Evolutionary conservation across 2,113 vertebrate genomes (phyloP).

Genomic region (Mormyrus lacerda): DNA sequence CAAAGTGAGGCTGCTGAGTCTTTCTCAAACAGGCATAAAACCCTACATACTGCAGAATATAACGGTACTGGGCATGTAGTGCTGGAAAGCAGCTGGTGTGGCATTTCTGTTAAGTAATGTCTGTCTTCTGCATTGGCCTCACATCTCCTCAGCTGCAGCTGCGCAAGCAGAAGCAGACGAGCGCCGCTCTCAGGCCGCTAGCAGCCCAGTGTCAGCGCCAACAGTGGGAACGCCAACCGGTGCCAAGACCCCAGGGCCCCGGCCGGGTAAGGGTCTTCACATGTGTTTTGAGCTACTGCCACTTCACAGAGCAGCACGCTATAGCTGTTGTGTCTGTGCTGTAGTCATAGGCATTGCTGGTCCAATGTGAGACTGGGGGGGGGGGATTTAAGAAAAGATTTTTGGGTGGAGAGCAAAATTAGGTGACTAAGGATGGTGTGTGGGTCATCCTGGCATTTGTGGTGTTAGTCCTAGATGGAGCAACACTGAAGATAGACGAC

Average conservation of each 20-base stretch:
- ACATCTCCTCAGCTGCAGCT: conserved; percentile 66
- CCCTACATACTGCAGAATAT: not conserved
- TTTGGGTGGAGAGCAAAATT: not conserved
- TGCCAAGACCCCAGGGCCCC: conserved; percentile 58
- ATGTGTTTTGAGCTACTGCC: not conserved
- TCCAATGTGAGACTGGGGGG: not conserved
- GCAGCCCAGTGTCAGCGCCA: conserved; percentile 51
- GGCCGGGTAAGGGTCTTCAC: conserved; percentile 64
- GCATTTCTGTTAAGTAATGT: not conserved
- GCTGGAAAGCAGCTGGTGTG: not conserved
- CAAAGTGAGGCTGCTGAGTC: not conserved
- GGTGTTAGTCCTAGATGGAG: conserved; percentile 77
- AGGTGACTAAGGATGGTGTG: not conserved
- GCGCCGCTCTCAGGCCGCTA: conserved; percentile 66
- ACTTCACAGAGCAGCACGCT: not conserved
- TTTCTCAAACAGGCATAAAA: not conserved
- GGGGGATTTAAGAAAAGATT: not conserved
- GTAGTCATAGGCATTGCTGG: not conserved
- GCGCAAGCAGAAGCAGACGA: conserved; percentile 83
- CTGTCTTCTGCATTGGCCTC: not conserved
- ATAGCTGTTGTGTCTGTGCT: not conserved
- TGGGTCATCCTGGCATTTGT: conserved; percentile 27
- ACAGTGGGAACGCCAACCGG: conserved; percentile 51
- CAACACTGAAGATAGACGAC: conserved; percentile 77
- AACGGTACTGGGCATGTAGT: not conserved